phyloP scores from a whole-genome alignment of 1,140 invertebrate genomes.

The Drosophila ficusphila region DNA sequence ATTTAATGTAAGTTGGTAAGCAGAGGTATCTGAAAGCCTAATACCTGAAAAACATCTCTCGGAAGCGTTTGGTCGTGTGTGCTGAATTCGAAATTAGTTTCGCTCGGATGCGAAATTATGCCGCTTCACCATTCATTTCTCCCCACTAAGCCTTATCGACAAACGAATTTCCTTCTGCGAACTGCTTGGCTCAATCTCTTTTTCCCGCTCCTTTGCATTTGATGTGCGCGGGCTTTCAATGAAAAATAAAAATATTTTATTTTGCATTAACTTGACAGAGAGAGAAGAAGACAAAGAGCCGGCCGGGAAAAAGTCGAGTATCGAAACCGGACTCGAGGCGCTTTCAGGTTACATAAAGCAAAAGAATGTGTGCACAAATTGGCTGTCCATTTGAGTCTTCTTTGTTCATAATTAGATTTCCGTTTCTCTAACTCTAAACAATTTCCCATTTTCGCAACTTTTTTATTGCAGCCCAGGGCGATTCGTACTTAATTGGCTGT shows the following conservation, averaged over 20 bases:
- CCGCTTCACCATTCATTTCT: constrained; percentile 18
- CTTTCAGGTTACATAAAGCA: constrained; percentile 46
- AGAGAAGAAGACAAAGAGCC: constrained; percentile 15
- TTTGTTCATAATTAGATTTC: constrained; percentile 66
- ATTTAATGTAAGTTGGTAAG: background rate
- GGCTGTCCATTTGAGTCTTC: constrained; percentile 58
- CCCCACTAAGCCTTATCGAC: constrained; percentile 19
- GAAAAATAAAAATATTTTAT: constrained; percentile 67
- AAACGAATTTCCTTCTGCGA: constrained; percentile 20
- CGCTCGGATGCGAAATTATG: constrained; percentile 33
- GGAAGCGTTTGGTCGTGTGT: constrained; percentile 34
- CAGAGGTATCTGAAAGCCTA: constrained; percentile 3
- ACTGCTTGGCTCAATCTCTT: constrained; percentile 19
- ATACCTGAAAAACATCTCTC: background rate
- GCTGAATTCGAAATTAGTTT: constrained; percentile 55
- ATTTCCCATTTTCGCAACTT: constrained; percentile 20
- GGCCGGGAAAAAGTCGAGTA: constrained; percentile 18
- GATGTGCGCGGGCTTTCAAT: constrained; percentile 37
- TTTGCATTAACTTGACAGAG: constrained; percentile 44
- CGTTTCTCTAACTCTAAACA: constrained; percentile 36
- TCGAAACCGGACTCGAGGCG: constrained; percentile 35
- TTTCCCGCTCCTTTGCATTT: constrained; percentile 8
- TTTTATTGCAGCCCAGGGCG: constrained; percentile 25
- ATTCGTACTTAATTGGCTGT: constrained; percentile 70
- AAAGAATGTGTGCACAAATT: constrained; percentile 51